phyloP scores from a whole-genome alignment of 2,888 invertebrate genomes.

The Ochropleura leucogaster region DNA sequence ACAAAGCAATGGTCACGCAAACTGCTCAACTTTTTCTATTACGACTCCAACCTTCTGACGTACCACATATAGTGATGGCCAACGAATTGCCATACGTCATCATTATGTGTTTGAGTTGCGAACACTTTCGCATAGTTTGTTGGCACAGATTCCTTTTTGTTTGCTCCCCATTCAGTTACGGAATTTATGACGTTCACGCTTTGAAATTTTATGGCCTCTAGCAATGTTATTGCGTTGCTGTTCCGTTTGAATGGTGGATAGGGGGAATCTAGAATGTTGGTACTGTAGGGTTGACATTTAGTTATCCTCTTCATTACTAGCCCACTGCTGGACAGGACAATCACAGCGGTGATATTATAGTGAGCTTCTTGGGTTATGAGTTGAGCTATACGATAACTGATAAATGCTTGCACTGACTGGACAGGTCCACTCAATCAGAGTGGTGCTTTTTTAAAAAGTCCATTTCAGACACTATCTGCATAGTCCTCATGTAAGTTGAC shows the following conservation, averaged over 20 bases:
- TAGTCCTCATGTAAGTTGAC: no score
- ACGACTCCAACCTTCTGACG: conserved; percentile 72
- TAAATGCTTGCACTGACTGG: no score
- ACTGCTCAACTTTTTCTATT: conserved; percentile 83
- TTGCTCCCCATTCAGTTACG: conserved; percentile 56
- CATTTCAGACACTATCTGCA: no score
- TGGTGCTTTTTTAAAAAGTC: no score
- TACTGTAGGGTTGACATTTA: neutral
- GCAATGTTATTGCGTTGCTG: conserved; percentile 50
- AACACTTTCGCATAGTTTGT: conserved; percentile 63
- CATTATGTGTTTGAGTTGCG: conserved; percentile 62
- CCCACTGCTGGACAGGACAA: neutral
- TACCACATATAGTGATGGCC: conserved; percentile 66
- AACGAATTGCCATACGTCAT: conserved; percentile 63
- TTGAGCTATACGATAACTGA: no score
- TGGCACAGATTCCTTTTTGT: conserved; percentile 63
- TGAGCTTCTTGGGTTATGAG: no score
- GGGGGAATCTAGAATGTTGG: neutral
- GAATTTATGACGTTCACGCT: conserved; percentile 58
- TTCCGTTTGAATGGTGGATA: conserved; percentile 28
- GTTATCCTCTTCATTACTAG: neutral
- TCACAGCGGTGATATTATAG: no score
- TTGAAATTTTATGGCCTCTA: conserved; percentile 55
- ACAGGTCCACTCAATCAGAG: no score
- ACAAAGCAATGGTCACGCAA: conserved; percentile 72